Conservation (phyloP, 2,888 invertebrate genomes). For the Tanaodytes sp. region DNA sequence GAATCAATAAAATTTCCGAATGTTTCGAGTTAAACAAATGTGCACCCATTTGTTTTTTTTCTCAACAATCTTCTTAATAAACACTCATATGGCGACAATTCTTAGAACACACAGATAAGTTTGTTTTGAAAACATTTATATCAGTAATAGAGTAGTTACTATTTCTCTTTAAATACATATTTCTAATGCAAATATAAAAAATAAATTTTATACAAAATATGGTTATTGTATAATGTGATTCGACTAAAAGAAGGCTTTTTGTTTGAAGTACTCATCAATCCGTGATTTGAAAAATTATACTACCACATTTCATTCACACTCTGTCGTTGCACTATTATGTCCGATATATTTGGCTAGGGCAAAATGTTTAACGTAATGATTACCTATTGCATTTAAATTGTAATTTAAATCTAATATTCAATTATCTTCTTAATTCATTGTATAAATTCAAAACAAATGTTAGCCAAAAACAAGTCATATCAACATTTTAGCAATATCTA, state of each 20-base stretch:
- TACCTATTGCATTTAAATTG: too few relatives aligned
- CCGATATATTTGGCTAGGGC: too few relatives aligned
- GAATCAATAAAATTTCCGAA: conserved; percentile 29
- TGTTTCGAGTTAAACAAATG: conserved; percentile 16
- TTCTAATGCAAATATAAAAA: conserved; percentile 1
- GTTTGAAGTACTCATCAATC: conserved; percentile 9
- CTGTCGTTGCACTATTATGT: too few relatives aligned
- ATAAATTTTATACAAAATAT: neutral
- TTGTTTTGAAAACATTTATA: neutral
- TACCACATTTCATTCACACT: conserved; percentile 1
- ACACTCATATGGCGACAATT: conserved; percentile 10
- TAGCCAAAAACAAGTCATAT: too few relatives aligned
- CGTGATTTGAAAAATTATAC: neutral
- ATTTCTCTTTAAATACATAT: neutral
- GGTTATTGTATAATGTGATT: too few relatives aligned
- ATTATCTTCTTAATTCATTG: too few relatives aligned
- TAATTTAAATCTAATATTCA: too few relatives aligned
- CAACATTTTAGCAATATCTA: too few relatives aligned
- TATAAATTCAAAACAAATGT: too few relatives aligned
- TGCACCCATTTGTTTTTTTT: conserved; percentile 23
- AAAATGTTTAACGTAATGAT: too few relatives aligned
- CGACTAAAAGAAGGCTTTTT: too few relatives aligned
- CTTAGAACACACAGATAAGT: conserved; percentile 10
- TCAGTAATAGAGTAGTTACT: neutral
- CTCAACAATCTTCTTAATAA: conserved; percentile 12